These are phyloP conservation scores for Leiothrix lutea DNA, from an alignment of 2,113 vertebrate genomes.

Conservation along the genomic window DNA sequence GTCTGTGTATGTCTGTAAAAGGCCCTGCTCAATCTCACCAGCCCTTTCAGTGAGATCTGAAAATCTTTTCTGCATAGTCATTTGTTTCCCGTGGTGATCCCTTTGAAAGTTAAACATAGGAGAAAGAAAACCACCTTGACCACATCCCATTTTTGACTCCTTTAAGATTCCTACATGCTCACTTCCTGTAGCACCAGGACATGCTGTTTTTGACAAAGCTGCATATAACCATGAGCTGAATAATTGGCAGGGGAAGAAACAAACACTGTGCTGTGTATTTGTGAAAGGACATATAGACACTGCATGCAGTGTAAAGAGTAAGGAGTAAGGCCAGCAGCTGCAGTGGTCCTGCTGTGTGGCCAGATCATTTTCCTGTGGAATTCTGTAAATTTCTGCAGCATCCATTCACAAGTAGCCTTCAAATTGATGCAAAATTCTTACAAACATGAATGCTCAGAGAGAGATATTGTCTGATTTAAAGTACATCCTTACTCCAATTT, in stretches of 20 bases:
- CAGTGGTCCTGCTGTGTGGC: neutral
- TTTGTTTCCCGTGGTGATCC: neutral
- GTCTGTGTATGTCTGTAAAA: neutral
- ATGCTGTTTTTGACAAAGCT: neutral
- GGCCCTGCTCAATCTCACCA: neutral
- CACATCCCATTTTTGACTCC: neutral
- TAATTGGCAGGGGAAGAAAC: neutral
- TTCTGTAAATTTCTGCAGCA: neutral
- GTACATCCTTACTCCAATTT: neutral
- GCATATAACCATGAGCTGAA: neutral
- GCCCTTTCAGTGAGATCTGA: neutral
- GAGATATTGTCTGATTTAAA: neutral
- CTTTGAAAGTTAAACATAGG: neutral
- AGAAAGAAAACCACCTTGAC: neutral
- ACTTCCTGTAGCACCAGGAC: neutral
- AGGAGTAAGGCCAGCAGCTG: neutral
- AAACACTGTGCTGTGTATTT: neutral
- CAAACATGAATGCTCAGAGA: neutral
- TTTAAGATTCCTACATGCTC: neutral
- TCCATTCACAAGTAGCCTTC: neutral
- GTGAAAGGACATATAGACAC: neutral
- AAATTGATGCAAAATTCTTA: neutral
- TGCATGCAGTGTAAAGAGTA: neutral
- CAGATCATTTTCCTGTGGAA: neutral
- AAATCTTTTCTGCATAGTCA: neutral